phyloP scores from a whole-genome alignment of 2,797 vertebrate species.

The Miichthys miiuy region DNA sequence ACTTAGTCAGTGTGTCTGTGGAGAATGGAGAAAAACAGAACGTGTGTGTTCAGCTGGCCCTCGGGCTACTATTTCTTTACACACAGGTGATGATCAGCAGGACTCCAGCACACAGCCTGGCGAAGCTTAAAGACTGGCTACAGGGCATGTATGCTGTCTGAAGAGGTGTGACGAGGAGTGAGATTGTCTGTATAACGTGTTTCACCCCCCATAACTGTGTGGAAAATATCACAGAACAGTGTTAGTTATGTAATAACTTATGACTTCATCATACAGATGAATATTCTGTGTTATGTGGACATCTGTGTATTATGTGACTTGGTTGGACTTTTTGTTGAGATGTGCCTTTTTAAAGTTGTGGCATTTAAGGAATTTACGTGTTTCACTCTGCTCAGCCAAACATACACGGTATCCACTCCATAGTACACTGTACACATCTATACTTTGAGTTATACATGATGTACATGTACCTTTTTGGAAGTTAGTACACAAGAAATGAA shows the following conservation, averaged over 20 bases:
- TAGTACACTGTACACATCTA: background rate
- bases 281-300: background rate
- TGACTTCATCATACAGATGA: background rate
- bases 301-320: background rate
- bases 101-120: background rate
- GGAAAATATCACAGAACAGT: background rate
- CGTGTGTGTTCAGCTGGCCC: conserved; percentile 42
- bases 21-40: conserved; percentile 41
- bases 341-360: conserved; percentile 18
- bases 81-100: conserved; percentile 37
- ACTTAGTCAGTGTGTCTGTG: conserved; percentile 71
- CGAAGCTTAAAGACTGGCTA: conserved; percentile 13
- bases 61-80: conserved; percentile 48
- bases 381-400: background rate
- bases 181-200: background rate
- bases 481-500: background rate
- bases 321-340: conserved; percentile 7
- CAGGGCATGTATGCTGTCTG: conserved; percentile 39
- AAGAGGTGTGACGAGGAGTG: background rate
- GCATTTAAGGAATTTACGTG: conserved; percentile 24
- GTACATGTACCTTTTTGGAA: background rate
- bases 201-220: background rate
- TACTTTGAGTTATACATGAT: background rate
- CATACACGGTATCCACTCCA: background rate
- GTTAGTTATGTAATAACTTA: background rate